Percentiles rank a stretch among this genome's conserved stretches.
Evolutionary conservation across 2,888 invertebrate genomes (phyloP).

Genomic region (Apocheima hispidaria): DNA sequence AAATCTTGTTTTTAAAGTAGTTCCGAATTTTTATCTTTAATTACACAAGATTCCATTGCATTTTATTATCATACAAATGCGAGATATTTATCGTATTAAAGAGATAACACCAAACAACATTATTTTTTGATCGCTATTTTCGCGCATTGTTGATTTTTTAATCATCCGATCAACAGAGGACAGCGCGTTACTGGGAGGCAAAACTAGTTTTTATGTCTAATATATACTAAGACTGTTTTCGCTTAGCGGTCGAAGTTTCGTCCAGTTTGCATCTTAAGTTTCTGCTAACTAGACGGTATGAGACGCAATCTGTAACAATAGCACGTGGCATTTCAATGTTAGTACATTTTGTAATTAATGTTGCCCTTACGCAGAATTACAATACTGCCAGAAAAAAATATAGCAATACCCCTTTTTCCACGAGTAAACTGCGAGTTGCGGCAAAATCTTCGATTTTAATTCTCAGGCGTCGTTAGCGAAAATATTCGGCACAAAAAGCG

Average conservation of each 20-base stretch:
- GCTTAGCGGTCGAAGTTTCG: neutral
- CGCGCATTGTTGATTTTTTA: too few species aligned
- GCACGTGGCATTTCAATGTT: neutral
- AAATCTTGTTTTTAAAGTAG: neutral
- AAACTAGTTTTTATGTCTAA: neutral
- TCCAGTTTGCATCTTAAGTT: neutral
- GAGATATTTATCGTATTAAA: conserved; percentile 9
- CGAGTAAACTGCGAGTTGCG: neutral
- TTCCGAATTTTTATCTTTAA: conserved; percentile 25
- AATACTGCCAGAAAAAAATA: neutral
- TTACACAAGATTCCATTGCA: conserved; percentile 12
- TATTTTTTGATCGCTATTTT: neutral
- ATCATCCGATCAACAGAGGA: neutral
- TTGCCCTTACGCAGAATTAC: neutral
- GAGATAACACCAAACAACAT: conserved; percentile 2
- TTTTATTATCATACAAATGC: conserved; percentile 10
- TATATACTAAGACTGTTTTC: neutral
- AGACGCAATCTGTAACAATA: conserved; percentile 13
- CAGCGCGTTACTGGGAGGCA: neutral
- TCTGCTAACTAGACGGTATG: neutral
- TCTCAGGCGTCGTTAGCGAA: neutral
- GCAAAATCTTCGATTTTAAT: neutral
- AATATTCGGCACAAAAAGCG: neutral
- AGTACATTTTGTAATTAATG: neutral
- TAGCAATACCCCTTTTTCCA: neutral